Conservation (phyloP, 2,113 vertebrate species). For the Alectura lathami region DNA sequence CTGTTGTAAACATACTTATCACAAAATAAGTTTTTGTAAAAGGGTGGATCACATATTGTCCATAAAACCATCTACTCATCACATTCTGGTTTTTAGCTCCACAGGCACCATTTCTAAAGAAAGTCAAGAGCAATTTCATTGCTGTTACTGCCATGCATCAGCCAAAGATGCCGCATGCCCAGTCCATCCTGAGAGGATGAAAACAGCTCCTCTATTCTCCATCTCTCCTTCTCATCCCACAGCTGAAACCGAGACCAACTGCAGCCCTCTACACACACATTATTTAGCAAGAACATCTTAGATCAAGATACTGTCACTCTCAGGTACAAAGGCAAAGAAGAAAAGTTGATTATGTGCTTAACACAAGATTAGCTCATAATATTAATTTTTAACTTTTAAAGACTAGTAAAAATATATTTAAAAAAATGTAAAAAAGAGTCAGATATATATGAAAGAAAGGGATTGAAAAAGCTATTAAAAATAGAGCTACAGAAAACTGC, state of each 20-base stretch:
- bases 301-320: background rate
- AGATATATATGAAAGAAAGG: background rate
- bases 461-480: conserved; percentile 3
- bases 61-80: background rate
- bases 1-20: background rate
- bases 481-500: conserved; percentile 11
- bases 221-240: background rate
- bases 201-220: background rate
- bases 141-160: background rate
- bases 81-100: background rate
- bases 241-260: background rate
- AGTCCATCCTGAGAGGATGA: rapidly evolving
- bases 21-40: background rate
- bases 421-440: background rate
- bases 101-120: background rate
- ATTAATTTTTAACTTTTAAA: background rate
- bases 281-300: background rate
- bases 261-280: background rate
- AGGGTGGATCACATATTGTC: background rate
- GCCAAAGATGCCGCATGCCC: background rate
- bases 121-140: conserved; percentile 6
- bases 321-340: background rate
- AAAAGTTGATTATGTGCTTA: background rate
- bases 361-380: rapidly evolving
- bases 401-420: background rate